Evolutionary conservation across 2,113 vertebrate genomes (phyloP), one percentile per base, ranked within the genome.

Genomic region (Chloropsis cyanopogon): DNA sequence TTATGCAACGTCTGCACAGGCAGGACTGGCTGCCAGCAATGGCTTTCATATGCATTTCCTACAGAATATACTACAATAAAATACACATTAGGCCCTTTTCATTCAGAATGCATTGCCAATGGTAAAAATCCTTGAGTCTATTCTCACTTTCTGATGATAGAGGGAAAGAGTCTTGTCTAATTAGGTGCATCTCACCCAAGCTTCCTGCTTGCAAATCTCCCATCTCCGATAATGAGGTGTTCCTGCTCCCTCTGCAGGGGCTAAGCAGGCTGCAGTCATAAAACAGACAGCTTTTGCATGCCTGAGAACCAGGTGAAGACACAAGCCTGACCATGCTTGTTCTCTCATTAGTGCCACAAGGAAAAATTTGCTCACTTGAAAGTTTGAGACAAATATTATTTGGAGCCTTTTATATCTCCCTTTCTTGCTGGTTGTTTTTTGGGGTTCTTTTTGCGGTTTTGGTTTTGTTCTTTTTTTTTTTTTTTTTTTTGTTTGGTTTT

Each of bases 201-300:
- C 72, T 86, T 90, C n/a, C 65, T 75, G 72, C 31, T 77, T 91
- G 68, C 75, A 94, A 61, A 64, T 86, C 91, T 95, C 66, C 82
- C 69, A 49, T 93, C 68, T 78, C 90, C 86, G 71, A 88, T 93
- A 96, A 95, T 96, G 93, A 96, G 93, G 93, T 93, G 82, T 90
- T 96, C 94, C 93, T 95, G 88, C 93, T 97, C 95, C 95, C 95
- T 94, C 95, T 97, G 92, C 93, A 97, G 95, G 95, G 95, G 90
- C 96, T 95, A 86, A 86, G 92, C 52, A 96, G 85, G 94, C 68
- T 97, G 94, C 88, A 97, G 56, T 80, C 76, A 78, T 70, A 78
- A 81, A 66, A 7, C 24, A 90, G 44, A 11, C 61, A 89, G 63
- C 21, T 86, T 96, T 66, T 52, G 33, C 56, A 28, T 47, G 59